phyloP scores from a whole-genome alignment of 2,113 vertebrate genomes.

The Rhinopomastus cyanomelas region DNA sequence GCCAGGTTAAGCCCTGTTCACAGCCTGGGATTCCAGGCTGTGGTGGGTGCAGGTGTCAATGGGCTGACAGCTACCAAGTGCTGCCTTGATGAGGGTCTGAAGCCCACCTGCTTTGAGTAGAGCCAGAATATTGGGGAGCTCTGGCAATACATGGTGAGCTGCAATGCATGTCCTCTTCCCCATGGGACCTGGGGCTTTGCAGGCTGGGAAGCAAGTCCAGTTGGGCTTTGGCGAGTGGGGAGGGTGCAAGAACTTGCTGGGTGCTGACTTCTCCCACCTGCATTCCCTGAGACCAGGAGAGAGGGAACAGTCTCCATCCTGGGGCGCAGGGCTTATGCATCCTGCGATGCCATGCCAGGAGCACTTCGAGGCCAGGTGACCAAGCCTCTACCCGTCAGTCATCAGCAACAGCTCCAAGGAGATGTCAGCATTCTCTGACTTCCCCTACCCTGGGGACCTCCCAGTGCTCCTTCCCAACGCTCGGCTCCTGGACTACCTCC shows the following conservation, averaged over 20 bases:
- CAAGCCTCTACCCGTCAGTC: slow-evolving; percentile 82
- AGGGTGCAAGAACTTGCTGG: not conserved
- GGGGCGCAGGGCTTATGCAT: not conserved
- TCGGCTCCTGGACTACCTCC: slow-evolving; percentile 81
- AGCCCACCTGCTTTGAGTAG: slow-evolving; percentile 85
- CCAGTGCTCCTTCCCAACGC: slow-evolving; percentile 84
- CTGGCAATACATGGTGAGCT: slow-evolving; percentile 81
- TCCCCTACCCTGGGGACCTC: slow-evolving; percentile 84
- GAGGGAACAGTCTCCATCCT: accelerated
- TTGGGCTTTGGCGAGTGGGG: accelerated
- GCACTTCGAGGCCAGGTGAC: slow-evolving; percentile 60
- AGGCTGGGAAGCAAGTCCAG: accelerated
- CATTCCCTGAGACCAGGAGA: accelerated
- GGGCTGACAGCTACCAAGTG: slow-evolving; percentile 82
- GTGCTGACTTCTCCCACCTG: not conserved
- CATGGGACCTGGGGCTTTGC: not conserved
- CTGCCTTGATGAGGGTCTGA: slow-evolving; percentile 84
- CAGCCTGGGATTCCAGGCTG: not conserved
- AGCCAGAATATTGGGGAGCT: slow-evolving; percentile 80
- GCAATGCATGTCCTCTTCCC: accelerated
- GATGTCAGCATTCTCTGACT: slow-evolving; percentile 88
- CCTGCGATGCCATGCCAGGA: slow-evolving; percentile 64
- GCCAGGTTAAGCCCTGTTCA: not conserved
- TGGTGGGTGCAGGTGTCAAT: slow-evolving; percentile 81
- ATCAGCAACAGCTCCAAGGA: slow-evolving; percentile 88